Conservation (phyloP, 2,113 vertebrate genomes). For the Ochotona curzoniae region DNA sequence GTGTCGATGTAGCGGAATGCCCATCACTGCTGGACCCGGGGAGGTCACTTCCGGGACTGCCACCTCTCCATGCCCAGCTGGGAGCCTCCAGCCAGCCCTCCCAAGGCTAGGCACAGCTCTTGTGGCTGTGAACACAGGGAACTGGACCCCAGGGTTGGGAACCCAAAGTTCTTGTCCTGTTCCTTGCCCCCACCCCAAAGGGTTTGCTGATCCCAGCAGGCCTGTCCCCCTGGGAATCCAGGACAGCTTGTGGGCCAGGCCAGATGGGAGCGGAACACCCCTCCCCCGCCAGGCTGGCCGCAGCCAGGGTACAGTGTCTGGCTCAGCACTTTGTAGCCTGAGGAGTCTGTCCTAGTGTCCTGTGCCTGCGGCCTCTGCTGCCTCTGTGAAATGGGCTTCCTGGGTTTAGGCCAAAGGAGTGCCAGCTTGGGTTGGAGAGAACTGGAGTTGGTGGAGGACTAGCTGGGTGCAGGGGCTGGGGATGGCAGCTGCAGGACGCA, state of each 20-base stretch:
- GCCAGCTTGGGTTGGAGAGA: not conserved
- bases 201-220: not conserved
- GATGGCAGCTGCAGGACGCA: not conserved
- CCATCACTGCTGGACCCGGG: constrained; percentile 45
- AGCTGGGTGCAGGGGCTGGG: not conserved
- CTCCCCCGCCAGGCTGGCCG: not conserved
- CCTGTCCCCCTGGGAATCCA: not conserved
- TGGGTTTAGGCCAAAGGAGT: constrained; percentile 9
- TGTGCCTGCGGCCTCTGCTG: constrained; percentile 9
- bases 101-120: not conserved
- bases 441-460: not conserved
- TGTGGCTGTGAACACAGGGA: not conserved
- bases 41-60: constrained; percentile 46
- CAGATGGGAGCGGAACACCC: not conserved
- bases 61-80: not conserved
- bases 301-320: not conserved
- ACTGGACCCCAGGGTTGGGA: not conserved
- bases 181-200: not conserved
- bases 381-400: constrained; percentile 34
- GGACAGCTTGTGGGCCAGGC: not conserved
- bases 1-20: constrained; percentile 70
- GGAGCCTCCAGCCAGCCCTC: not conserved
- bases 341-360: not conserved
- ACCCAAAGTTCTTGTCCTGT: not conserved
- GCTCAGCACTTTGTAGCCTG: constrained; percentile 1